phyloP scores from a whole-genome alignment of 2,888 invertebrate species.

The Ecdyonurus torrentis region DNA sequence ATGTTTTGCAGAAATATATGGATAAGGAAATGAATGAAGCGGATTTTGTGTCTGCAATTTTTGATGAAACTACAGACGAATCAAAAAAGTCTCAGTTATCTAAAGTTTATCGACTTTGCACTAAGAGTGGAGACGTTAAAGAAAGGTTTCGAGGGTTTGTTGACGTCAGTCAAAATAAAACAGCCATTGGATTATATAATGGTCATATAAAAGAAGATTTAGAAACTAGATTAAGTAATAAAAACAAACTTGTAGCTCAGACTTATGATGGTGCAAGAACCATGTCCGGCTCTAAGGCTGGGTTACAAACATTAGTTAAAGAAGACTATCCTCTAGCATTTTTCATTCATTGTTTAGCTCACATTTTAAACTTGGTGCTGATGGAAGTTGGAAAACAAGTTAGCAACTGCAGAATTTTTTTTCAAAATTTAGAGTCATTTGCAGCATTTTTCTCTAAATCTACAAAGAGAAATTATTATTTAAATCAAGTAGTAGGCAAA shows the following conservation, averaged over 20 bases:
- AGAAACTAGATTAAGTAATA: no score
- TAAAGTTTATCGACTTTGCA: neutral
- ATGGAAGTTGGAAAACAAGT: neutral
- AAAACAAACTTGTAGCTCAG: neutral
- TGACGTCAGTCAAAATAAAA: neutral
- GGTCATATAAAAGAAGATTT: no score
- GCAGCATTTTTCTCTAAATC: neutral
- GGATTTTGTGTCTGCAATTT: neutral
- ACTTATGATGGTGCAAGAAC: neutral
- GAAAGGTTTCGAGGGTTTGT: neutral
- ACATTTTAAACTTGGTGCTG: neutral
- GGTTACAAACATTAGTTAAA: neutral
- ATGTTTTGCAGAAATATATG: neutral
- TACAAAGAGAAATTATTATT: neutral
- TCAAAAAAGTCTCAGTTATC: neutral
- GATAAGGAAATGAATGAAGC: neutral
- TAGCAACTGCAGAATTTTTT: neutral
- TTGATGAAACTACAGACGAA: neutral
- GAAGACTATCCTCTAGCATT: neutral
- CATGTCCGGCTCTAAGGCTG: neutral
- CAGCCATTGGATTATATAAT: neutral
- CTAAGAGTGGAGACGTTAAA: neutral
- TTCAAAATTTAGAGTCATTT: neutral
- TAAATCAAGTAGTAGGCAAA: neutral
- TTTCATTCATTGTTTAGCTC: neutral